A percentile compares a stretch with the other conserved stretches of the same genome.
Evolutionary conservation across 2,797 vertebrate species (phyloP).

Genomic region (Gymnodraco acuticeps): DNA sequence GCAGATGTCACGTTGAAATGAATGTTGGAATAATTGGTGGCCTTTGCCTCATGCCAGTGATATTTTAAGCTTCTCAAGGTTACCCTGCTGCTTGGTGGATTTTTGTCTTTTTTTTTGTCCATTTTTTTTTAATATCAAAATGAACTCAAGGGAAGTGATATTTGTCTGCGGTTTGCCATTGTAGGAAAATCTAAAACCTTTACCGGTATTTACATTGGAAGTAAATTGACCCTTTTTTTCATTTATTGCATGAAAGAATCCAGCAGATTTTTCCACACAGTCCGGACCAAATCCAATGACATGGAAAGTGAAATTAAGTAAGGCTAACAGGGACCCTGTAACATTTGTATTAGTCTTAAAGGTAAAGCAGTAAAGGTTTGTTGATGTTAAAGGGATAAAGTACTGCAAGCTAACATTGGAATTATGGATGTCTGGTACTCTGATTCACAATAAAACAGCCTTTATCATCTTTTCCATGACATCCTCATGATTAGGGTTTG

Average conservation of each 20-base stretch:
- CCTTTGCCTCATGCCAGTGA: conserved; percentile 23
- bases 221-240: not conserved
- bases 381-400: not conserved
- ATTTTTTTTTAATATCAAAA: not conserved
- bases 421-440: conserved; percentile 3
- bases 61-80: conserved; percentile 41
- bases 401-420: conserved; percentile 3
- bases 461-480: conserved; percentile 21
- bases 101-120: not conserved
- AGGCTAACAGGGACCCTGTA: not conserved
- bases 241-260: not conserved
- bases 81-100: not conserved
- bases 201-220: conserved; percentile 17
- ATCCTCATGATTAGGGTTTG: not conserved
- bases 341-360: not conserved
- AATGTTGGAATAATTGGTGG: conserved; percentile 37
- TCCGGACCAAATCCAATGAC: not conserved
- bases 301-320: conserved; percentile 10
- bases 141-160: not conserved
- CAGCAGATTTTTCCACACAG: not conserved
- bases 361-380: not conserved
- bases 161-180: not conserved
- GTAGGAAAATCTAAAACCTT: conserved; percentile 13
- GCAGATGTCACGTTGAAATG: conserved; percentile 48
- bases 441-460: not conserved